Base-by-base conservation (phyloP, 2,888 invertebrate species). In the Drosophila imparisetae region DNA sequence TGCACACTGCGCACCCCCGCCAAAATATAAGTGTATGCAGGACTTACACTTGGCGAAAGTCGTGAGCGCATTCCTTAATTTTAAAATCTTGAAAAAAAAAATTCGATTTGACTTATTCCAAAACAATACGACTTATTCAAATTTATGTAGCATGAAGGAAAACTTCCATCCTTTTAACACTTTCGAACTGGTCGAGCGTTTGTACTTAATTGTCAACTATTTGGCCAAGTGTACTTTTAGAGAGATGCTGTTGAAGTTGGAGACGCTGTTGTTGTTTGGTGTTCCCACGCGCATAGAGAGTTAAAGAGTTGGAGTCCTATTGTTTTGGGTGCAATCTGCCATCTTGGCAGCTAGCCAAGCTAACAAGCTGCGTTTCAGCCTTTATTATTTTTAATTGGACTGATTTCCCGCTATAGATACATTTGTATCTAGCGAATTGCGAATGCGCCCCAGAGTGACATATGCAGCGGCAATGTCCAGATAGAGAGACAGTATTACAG, bases 321-420 rank as follows among this genome's bases (percentile, higher is more conserved):
- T 85, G 84, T 84, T 88, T 83, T 67, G 89, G 73, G 50, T 83
- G 84, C 87, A 85, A 89, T 85, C 84, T 86, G 84, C 81, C 84
- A 89, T 85, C 84, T 89, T 89, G 77, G 55, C 80, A 60, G 67
- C 66, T 64, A 34, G 30, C 57, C 66, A 67, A 69, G 24, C 84
- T 84, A 84, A 84, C 84, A 89, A 85, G 89, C 89, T 78, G 73
- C 63, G 78, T 87, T 84, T 73, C 80, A 42, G 76, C 89, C 87
- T 86, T 86, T 86, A 86, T 86, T 86, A 86, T 88, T 86, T 86
- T 86, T 86, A 86, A 86, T 86, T 86, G 86, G 86, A 86, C 86
- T 86, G 86, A 86, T 86, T 90, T 88, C 78, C 71, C 80, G 86
- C 89, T 80, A 80, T 52, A 90, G 86, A 86, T 86, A 86, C 86